Evolutionary conservation across 1,140 invertebrate genomes (phyloP).

Genomic region (Hyles vespertilio): DNA sequence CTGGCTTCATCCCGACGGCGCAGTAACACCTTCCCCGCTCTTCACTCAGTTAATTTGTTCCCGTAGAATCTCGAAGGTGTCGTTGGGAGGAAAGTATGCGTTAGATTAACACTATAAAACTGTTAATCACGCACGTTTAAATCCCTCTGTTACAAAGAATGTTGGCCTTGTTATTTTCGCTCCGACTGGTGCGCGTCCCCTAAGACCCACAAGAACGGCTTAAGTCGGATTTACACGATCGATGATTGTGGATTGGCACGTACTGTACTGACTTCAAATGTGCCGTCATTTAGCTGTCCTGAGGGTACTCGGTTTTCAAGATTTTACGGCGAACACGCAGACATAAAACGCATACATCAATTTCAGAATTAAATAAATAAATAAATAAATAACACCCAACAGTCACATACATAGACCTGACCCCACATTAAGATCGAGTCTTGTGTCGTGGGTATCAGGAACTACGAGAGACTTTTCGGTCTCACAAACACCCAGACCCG

Average conservation of each 20-base stretch:
- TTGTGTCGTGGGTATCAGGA: no score
- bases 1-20: constrained; percentile 10
- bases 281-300: neutral
- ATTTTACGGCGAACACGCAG: no score
- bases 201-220: constrained; percentile 37
- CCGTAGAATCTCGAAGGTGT: constrained; percentile 24
- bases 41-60: constrained; percentile 21
- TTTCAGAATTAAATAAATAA: no score
- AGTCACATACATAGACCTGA: no score
- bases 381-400: no score
- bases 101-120: constrained; percentile 35
- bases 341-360: no score
- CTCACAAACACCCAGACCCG: no score
- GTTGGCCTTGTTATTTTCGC: constrained; percentile 37
- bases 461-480: no score
- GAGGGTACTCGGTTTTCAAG: no score
- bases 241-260: constrained; percentile 38
- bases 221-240: constrained; percentile 50
- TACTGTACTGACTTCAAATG: constrained; percentile 10
- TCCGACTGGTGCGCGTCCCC: constrained; percentile 19
- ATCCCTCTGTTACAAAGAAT: constrained; percentile 47
- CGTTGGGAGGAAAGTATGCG: constrained; percentile 28
- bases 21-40: neutral
- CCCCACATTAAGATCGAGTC: no score
- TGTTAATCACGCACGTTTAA: constrained; percentile 20